Percentiles rank a stretch among this genome's conserved stretches.
phyloP scores from a whole-genome alignment of 2,888 invertebrate species.

The Phortica magna region DNA sequence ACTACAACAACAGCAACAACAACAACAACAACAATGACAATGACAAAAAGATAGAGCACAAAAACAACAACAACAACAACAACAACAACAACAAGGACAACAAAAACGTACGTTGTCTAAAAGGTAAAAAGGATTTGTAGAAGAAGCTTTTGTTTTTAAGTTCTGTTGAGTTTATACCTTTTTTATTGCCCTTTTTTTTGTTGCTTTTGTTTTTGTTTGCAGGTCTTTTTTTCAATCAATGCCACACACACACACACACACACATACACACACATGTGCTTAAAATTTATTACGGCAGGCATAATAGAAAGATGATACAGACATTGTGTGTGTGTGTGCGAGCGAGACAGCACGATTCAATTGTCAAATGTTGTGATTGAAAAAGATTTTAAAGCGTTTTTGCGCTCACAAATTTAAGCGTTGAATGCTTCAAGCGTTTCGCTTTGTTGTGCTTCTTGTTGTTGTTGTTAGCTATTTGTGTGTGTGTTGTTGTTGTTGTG shows the following conservation, averaged over 20 bases:
- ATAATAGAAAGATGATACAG: too few species aligned
- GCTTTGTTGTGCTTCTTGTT: neutral
- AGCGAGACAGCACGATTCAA: neutral
- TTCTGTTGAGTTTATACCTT: neutral
- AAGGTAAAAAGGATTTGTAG: conserved; percentile 17
- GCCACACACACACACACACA: too few species aligned
- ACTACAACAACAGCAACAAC: neutral
- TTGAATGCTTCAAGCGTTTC: neutral
- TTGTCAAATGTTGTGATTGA: conserved; percentile 8
- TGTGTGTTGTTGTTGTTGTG: neutral
- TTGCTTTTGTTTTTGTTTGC: neutral
- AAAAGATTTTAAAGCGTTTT: neutral
- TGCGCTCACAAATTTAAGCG: too few species aligned
- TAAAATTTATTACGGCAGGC: too few species aligned
- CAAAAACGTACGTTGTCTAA: neutral
- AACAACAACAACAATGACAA: neutral
- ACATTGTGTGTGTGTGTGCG: too few species aligned
- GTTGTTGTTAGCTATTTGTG: neutral
- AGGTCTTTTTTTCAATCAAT: neutral
- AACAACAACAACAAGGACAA: neutral
- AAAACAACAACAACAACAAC: neutral
- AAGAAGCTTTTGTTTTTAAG: neutral
- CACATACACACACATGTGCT: too few species aligned
- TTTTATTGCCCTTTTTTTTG: neutral
- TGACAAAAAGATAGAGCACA: neutral